Percentiles rank a stretch among this genome's conserved stretches.
phyloP scores from a whole-genome alignment of 2,113 vertebrate genomes.

The Ceuthmochares aereus region DNA sequence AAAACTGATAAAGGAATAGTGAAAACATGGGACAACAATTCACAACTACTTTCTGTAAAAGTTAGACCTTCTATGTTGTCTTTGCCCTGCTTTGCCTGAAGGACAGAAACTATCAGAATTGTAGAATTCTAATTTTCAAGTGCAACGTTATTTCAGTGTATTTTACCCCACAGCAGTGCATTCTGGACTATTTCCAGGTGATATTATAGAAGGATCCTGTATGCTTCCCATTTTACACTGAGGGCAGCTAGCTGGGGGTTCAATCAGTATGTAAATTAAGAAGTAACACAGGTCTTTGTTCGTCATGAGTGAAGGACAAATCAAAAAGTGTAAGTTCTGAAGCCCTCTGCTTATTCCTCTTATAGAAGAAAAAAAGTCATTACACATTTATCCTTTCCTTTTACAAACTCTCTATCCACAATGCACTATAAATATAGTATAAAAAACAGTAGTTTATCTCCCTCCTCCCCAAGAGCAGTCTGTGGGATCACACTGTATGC shows the following conservation, averaged over 20 bases:
- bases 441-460: neutral
- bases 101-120: neutral
- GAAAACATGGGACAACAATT: neutral
- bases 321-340: neutral
- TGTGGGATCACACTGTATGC: neutral
- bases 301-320: neutral
- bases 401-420: neutral
- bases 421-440: neutral
- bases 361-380: neutral
- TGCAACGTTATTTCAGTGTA: neutral
- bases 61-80: neutral
- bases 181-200: neutral
- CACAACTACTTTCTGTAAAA: neutral
- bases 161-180: neutral
- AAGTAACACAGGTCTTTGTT: neutral
- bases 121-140: neutral
- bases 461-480: fast-evolving
- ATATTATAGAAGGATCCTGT: neutral
- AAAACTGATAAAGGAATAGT: neutral
- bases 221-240: neutral
- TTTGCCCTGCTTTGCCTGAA: neutral
- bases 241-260: neutral
- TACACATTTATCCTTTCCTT: neutral
- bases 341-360: neutral
- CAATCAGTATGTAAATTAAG: neutral